phyloP scores from a whole-genome alignment of 1,140 invertebrate genomes.

The Drosophila bocqueti region DNA sequence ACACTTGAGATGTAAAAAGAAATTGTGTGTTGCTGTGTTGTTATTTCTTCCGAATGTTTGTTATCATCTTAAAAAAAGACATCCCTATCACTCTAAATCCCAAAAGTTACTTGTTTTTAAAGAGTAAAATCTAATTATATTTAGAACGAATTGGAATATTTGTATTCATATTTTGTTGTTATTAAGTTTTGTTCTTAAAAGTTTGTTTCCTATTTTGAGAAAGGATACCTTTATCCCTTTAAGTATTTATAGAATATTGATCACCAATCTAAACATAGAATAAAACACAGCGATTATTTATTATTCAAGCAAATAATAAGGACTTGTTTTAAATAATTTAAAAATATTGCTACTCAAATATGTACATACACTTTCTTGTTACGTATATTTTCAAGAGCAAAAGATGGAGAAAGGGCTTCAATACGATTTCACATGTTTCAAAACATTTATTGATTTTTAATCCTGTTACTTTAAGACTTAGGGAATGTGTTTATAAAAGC shows the following conservation, averaged over 20 bases:
- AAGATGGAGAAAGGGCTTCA: no score
- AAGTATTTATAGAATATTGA: background rate
- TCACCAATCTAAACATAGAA: background rate
- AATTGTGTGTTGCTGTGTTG: conserved; percentile 9
- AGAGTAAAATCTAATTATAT: background rate
- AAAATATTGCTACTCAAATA: background rate
- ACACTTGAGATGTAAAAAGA: conserved; percentile 11
- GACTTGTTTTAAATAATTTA: background rate
- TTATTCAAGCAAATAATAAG: background rate
- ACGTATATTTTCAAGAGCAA: background rate
- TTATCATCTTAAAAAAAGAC: conserved; percentile 1
- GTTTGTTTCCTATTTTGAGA: no score
- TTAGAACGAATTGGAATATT: background rate
- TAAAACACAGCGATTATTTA: background rate
- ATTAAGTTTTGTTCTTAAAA: background rate
- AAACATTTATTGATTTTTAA: background rate
- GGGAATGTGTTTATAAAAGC: background rate
- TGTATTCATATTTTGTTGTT: background rate
- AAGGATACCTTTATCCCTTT: background rate
- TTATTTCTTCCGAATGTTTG: conserved; percentile 10
- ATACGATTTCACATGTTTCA: no score
- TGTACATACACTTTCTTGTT: background rate
- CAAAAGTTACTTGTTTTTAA: background rate
- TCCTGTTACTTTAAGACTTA: background rate
- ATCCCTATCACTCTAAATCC: background rate